Percentiles rank a stretch among this genome's conserved stretches.
Evolutionary conservation across 2,797 vertebrate species (phyloP).

Genomic region (Neosalanx taihuensis): DNA sequence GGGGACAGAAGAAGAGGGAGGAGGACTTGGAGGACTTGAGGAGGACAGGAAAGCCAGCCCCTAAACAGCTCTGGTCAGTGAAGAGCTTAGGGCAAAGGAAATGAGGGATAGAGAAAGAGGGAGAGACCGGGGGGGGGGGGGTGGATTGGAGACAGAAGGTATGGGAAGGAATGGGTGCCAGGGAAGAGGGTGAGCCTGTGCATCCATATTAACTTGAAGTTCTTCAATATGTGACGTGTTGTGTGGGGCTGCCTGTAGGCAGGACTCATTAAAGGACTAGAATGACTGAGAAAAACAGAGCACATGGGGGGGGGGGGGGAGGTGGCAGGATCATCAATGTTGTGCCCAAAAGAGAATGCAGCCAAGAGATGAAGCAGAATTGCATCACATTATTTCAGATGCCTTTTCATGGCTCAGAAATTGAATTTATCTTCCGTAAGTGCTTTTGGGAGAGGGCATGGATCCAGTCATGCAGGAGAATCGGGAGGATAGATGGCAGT

Average conservation of each 20-base stretch:
- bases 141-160: too few species aligned
- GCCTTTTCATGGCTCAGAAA: constrained; percentile 43
- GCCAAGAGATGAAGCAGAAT: constrained; percentile 32
- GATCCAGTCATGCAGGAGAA: too few species aligned
- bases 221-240: constrained; percentile 5
- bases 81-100: background rate
- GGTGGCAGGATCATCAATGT: constrained; percentile 18
- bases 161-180: background rate
- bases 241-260: background rate
- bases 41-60: background rate
- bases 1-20: background rate
- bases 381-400: constrained; percentile 40
- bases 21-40: too few species aligned
- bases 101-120: background rate
- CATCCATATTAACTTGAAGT: constrained; percentile 17
- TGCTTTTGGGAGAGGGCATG: constrained; percentile 24
- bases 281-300: constrained; percentile 25
- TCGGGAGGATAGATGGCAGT: constrained; percentile 33
- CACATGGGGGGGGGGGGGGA: constrained; percentile 7
- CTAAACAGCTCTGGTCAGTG: background rate
- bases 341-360: constrained; percentile 31
- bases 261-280: constrained; percentile 14
- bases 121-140: background rate
- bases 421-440: constrained; percentile 43
- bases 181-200: background rate